Percentiles rank a stretch among this genome's conserved stretches.
Conservation (phyloP, 2,797 vertebrate genomes). For the Periophthalmus magnuspinnatus region DNA sequence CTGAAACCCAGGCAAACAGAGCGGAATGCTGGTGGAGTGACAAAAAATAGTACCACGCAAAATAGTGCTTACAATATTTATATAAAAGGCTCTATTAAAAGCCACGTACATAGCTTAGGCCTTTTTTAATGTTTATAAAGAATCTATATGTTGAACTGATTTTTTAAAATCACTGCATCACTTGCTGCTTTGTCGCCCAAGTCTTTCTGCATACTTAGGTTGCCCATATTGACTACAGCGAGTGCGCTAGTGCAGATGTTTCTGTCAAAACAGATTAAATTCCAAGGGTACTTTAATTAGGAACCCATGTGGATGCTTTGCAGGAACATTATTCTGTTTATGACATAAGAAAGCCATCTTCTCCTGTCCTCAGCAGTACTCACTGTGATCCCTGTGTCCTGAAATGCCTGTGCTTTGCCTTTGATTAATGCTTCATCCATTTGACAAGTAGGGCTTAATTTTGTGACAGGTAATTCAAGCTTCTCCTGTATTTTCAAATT, state of each 20-base stretch:
- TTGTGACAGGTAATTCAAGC: constrained; percentile 43
- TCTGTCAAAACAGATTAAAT: background rate
- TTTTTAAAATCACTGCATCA: background rate
- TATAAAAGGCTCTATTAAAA: background rate
- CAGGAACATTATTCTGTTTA: background rate
- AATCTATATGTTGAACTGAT: background rate
- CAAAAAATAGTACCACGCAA: no score
- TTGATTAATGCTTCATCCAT: constrained; percentile 38
- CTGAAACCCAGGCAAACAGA: background rate
- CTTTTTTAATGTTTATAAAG: background rate
- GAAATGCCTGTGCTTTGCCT: constrained; percentile 10
- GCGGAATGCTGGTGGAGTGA: background rate
- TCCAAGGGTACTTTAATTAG: background rate
- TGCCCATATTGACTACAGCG: background rate
- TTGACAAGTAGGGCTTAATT: constrained; percentile 37
- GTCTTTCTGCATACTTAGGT: background rate
- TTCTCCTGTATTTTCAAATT: constrained; percentile 38
- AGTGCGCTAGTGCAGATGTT: background rate
- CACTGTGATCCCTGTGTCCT: background rate
- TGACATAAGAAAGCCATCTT: background rate
- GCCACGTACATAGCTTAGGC: background rate
- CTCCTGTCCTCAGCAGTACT: background rate
- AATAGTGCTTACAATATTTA: background rate
- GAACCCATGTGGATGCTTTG: background rate
- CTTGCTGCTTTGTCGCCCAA: background rate